Evolutionary conservation across 2,888 invertebrate species (phyloP).

Genomic region (Quadroppia sp.): DNA sequence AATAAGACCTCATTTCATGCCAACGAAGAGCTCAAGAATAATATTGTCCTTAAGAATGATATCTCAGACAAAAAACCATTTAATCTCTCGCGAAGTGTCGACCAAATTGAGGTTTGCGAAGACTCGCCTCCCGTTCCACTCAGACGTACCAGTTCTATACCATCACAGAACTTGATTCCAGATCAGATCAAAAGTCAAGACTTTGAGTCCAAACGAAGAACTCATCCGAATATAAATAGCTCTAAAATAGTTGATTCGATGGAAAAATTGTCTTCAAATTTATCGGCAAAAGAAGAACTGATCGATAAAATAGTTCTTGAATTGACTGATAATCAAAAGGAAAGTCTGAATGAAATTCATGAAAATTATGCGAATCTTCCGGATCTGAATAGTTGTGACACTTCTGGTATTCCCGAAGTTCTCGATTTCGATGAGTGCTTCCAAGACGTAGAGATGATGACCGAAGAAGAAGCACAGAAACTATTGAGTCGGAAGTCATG

Average conservation of each 20-base stretch:
- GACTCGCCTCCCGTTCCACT: constrained; percentile 1
- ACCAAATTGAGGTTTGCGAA: not conserved
- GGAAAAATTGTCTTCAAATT: not conserved
- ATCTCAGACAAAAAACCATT: not conserved
- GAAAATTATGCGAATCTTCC: not conserved
- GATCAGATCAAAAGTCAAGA: constrained; percentile 9
- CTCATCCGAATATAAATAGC: not conserved
- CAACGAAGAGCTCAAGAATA: not conserved
- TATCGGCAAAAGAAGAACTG: constrained; percentile 39
- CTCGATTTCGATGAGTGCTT: constrained; percentile 44
- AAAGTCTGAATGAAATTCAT: not conserved
- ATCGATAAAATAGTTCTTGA: constrained; percentile 44
- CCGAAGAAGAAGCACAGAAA: constrained; percentile 81
- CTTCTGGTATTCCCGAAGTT: constrained; percentile 44
- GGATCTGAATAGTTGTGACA: constrained; percentile 44
- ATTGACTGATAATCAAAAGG: constrained; percentile 35
- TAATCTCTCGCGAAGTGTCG: constrained; percentile 11
- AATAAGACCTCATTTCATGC: not conserved
- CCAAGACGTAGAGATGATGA: constrained; percentile 62
- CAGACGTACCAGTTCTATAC: not conserved
- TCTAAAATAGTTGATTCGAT: not conserved
- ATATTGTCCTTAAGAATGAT: not conserved
- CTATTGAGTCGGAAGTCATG: constrained; percentile 66
- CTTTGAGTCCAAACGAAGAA: not conserved
- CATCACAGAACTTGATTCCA: constrained; percentile 13